These are phyloP conservation scores for Eurystomus glaucurus DNA, from an alignment of 2,797 vertebrate genomes.

Conservation along the genomic window DNA sequence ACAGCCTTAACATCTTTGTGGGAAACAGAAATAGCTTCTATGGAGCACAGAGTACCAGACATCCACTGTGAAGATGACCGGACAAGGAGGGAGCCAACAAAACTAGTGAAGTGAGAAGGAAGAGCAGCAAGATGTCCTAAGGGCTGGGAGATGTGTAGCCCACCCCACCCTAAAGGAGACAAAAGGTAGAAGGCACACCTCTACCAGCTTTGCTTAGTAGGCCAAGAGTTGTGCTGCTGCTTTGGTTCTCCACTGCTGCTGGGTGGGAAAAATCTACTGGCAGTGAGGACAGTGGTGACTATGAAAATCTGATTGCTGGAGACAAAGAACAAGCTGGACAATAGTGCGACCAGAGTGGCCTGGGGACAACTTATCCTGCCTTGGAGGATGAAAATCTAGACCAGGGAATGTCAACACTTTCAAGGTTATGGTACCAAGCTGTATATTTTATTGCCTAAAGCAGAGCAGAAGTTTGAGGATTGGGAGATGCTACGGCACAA, in stretches of 20 bases:
- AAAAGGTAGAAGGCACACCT: neutral
- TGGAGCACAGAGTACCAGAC: neutral
- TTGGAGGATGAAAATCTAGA: neutral
- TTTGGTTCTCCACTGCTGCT: neutral
- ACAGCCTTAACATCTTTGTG: neutral
- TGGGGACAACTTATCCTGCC: neutral
- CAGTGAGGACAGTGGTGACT: neutral
- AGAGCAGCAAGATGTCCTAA: neutral
- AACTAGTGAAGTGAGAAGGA: neutral
- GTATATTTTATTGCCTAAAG: neutral
- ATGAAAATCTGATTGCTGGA: neutral
- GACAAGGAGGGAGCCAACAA: rapidly evolving
- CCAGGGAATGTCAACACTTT: neutral
- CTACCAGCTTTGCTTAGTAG: neutral
- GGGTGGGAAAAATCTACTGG: rapidly evolving
- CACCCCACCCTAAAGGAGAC: neutral
- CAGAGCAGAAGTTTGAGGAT: neutral
- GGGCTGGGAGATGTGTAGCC: neutral
- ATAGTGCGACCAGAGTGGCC: neutral
- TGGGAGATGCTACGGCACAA: neutral
- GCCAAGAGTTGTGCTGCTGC: neutral
- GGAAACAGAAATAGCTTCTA: neutral
- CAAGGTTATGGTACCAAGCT: neutral
- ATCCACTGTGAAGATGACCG: neutral
- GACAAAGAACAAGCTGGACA: neutral